Percentiles rank a stretch among this genome's conserved stretches.
phyloP scores from a whole-genome alignment of 2,797 vertebrate species.

The Pogonophryne albipinna region DNA sequence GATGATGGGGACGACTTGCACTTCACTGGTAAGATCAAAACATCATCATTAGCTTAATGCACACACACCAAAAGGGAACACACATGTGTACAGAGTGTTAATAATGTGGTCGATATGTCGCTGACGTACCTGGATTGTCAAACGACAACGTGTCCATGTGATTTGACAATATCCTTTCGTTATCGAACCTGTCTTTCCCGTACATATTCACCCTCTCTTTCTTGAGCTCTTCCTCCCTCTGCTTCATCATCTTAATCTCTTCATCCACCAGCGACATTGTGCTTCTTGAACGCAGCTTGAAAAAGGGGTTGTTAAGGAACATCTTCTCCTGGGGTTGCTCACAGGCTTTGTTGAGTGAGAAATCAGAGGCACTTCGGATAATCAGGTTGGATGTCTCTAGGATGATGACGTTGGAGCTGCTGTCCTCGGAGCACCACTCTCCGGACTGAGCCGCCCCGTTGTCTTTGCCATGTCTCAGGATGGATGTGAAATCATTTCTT shows the following conservation, averaged over 20 bases:
- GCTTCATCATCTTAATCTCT: conserved; percentile 85
- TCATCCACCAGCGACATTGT: conserved; percentile 86
- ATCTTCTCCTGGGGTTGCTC: conserved; percentile 83
- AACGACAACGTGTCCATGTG: conserved; percentile 80
- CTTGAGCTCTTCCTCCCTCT: conserved; percentile 86
- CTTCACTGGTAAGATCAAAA: conserved; percentile 78
- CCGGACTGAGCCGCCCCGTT: conserved; percentile 45
- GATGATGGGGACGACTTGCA: conserved; percentile 89
- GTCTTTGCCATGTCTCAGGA: conserved; percentile 62
- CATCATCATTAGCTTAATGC: neutral
- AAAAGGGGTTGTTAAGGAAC: conserved; percentile 88
- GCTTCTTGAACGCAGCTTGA: conserved; percentile 87
- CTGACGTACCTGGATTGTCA: conserved; percentile 78
- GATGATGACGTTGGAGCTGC: conserved; percentile 81
- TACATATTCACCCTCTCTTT: conserved; percentile 83
- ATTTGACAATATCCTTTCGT: conserved; percentile 70
- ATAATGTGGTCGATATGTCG: neutral
- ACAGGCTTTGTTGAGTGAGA: conserved; percentile 80
- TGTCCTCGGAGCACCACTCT: conserved; percentile 80
- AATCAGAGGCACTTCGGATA: conserved; percentile 86
- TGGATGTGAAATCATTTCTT: conserved; percentile 67
- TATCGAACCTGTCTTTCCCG: conserved; percentile 71
- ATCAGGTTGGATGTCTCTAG: conserved; percentile 86
- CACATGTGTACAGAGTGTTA: neutral
- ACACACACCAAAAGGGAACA: neutral